These are phyloP conservation scores for Cryptosula pallasiana DNA, from an alignment of 2,888 invertebrate genomes.

Conservation along the genomic window DNA sequence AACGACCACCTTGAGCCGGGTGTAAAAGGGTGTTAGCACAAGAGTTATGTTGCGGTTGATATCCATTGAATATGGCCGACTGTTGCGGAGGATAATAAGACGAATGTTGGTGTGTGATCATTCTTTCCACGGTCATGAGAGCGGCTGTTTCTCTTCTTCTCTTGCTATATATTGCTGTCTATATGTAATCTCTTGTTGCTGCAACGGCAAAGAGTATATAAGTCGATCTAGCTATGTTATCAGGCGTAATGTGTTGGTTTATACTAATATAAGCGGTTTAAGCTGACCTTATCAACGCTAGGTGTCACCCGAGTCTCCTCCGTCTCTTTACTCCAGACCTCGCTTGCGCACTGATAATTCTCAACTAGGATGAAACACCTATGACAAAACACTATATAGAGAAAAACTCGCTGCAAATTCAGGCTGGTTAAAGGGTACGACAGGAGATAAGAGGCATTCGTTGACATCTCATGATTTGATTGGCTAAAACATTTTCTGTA, in stretches of 20 bases:
- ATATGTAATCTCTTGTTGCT: too few relatives aligned
- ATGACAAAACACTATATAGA: not conserved
- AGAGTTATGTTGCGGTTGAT: not conserved
- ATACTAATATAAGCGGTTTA: not conserved
- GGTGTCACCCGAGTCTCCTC: not conserved
- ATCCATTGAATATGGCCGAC: not conserved
- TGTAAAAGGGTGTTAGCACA: not conserved
- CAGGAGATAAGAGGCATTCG: not conserved
- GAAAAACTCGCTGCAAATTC: not conserved
- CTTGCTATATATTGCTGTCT: too few relatives aligned
- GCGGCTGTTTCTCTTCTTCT: too few relatives aligned
- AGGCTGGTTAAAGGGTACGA: not conserved
- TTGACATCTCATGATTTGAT: not conserved
- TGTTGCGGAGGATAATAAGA: not conserved
- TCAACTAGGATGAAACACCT: not conserved
- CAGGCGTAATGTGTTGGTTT: not conserved
- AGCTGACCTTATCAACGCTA: not conserved
- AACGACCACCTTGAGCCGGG: slow-evolving; percentile 53
- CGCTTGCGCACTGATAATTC: not conserved
- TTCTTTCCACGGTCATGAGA: slow-evolving; percentile 1
- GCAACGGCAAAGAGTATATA: too few relatives aligned
- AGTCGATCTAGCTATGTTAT: too few relatives aligned
- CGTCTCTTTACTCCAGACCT: not conserved
- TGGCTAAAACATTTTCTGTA: too few relatives aligned
- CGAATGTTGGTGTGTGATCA: slow-evolving; percentile 6